These are phyloP conservation scores for Albula glossodonta DNA, from an alignment of 2,113 vertebrate species.

Conservation along the genomic window DNA sequence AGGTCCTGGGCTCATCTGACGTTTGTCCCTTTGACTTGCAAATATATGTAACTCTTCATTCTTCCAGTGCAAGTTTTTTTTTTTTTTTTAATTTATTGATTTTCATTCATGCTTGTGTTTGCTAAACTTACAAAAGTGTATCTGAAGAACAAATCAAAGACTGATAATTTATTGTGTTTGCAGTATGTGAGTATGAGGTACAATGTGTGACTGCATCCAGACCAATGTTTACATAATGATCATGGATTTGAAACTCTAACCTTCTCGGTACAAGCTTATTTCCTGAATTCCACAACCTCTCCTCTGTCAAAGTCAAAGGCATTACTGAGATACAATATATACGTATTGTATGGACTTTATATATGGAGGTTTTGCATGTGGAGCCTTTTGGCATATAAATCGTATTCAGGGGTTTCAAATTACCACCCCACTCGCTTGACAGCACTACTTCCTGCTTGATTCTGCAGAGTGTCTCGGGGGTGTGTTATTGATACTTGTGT, in stretches of 20 bases:
- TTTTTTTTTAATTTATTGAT: too few relatives aligned
- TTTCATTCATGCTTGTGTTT: too few relatives aligned
- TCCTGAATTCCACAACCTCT: neutral
- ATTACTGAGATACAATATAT: neutral
- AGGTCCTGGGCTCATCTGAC: too few relatives aligned
- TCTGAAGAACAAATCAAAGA: too few relatives aligned
- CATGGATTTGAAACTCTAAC: neutral
- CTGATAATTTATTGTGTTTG: too few relatives aligned
- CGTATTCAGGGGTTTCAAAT: neutral
- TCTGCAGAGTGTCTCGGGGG: slow-evolving; percentile 48
- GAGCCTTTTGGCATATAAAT: neutral
- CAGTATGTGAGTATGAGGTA: too few relatives aligned
- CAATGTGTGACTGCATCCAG: too few relatives aligned
- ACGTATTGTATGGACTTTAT: neutral
- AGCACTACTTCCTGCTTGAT: slow-evolving; percentile 37
- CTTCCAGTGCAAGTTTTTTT: too few relatives aligned
- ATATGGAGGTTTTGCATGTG: neutral
- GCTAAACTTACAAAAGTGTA: too few relatives aligned
- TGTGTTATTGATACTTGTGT: slow-evolving; percentile 45
- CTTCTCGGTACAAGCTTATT: neutral
- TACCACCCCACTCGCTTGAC: slow-evolving; percentile 26
- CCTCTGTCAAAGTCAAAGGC: neutral
- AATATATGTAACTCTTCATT: too few relatives aligned
- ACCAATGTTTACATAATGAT: too few relatives aligned
- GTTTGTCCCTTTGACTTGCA: too few relatives aligned